phyloP scores from a whole-genome alignment of 2,888 invertebrate genomes.

The Melikaiella ostensackeni region DNA sequence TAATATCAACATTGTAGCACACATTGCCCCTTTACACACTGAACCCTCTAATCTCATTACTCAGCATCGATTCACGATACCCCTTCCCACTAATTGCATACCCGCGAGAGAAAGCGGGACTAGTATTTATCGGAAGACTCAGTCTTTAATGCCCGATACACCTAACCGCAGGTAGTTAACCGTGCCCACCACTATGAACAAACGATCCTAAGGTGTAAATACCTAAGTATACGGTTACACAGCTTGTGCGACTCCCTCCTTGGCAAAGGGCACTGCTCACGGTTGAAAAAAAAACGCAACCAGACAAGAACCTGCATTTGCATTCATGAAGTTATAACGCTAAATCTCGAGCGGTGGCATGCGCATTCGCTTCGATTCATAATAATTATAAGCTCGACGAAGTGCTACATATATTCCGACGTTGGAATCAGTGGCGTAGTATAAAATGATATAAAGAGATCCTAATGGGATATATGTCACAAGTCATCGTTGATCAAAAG shows the following conservation, averaged over 20 bases:
- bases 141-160: conserved; percentile 46
- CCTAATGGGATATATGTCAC: conserved; percentile 4
- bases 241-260: conserved; percentile 1
- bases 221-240: conserved; percentile 33
- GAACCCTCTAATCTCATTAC: conserved; percentile 2
- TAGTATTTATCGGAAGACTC: conserved; percentile 49
- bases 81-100: conserved; percentile 45
- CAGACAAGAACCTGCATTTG: not conserved
- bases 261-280: conserved; percentile 2
- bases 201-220: conserved; percentile 11
- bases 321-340: conserved; percentile 5
- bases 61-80: conserved; percentile 25
- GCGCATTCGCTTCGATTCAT: not conserved
- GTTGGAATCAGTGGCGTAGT: not conserved
- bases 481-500: not conserved
- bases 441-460: not conserved
- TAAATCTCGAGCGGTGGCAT: conserved; percentile 6
- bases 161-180: conserved; percentile 17
- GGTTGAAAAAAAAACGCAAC: not conserved
- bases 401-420: conserved; percentile 1
- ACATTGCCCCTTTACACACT: not conserved
- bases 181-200: not conserved
- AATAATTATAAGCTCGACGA: conserved; percentile 6
- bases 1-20: conserved; percentile 12
- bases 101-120: conserved; percentile 46